Base-by-base conservation (phyloP, 2,113 vertebrate species). In the Nibea coibor region DNA sequence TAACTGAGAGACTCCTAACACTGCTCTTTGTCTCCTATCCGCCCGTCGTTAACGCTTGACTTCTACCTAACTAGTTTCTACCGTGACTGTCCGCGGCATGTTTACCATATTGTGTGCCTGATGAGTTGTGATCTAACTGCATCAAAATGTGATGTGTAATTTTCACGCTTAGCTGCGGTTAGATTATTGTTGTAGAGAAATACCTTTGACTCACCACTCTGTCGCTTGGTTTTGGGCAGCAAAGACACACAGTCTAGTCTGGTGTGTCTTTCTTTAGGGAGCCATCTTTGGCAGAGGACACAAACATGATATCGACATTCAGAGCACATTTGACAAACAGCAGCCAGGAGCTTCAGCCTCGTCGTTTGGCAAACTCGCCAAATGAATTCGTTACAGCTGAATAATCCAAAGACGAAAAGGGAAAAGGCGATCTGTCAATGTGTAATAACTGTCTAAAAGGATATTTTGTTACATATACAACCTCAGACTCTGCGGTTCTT, bases 131-230 rank as follows among this genome's bases (percentile, higher is more conserved):
- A 83, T 86, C 45, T 42, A 59, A 68, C 58, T 14, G 39, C 77
- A 39, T 83, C 26, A 79, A 1, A 84, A 75, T 80, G 45, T 19
- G 73, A 75, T 78, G 83, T 84, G 83, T 83, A 68, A 77, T 89
- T 72, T 78, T 78, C 53, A 71, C 9, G 6, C 5, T 75, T 42
- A 42, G 64, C 62, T 7, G 82, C 31, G 57, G 72, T 89, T 61
- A 14, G 12, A 83, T 78, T 70, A 70, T 75, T 82, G 68, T 82
- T 86, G 50, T 59, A 28, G 54, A 81, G 77, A 70, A 78, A 85
- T 56, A 57, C n/a, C 62, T 86, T 78, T 72, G 80, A 80, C 68
- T 84, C 64, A 77, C 31, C 3, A 51, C 58, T 65, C 20, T 53
- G 65, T 42, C 24, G 20, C 24, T 65, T 58, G 50, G 47, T 58